Percentiles rank a stretch among this genome's conserved stretches.
These are phyloP conservation scores for Gorsachius goisagi DNA, from an alignment of 2,113 vertebrate genomes.

Conservation along the genomic window DNA sequence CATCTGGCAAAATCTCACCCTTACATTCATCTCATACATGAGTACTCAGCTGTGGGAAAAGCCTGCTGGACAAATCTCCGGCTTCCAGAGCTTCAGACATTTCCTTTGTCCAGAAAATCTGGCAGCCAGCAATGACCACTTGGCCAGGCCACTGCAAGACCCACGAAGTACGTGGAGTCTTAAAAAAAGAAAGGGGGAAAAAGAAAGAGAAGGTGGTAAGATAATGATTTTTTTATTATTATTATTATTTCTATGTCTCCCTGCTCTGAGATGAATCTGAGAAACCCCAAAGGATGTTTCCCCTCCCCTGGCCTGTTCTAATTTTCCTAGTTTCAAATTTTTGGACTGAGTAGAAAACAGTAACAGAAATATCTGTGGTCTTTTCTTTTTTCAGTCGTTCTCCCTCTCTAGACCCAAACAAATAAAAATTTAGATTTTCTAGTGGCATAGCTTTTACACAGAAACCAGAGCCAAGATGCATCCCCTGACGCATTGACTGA, in stretches of 20 bases:
- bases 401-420: not conserved
- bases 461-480: not conserved
- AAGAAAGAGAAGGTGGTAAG: not conserved
- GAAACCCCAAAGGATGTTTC: not conserved
- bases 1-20: not conserved
- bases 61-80: conserved; percentile 70
- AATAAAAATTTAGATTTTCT: not conserved
- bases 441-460: not conserved
- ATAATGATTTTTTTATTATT: not conserved
- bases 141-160: conserved; percentile 93
- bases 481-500: not conserved
- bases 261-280: not conserved
- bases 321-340: not conserved
- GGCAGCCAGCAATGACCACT: conserved; percentile 92
- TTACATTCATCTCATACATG: conserved; percentile 74
- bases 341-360: not conserved
- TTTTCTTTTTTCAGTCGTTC: not conserved
- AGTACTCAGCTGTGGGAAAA: conserved; percentile 83
- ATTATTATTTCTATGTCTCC: not conserved
- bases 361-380: not conserved
- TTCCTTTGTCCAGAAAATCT: conserved; percentile 90
- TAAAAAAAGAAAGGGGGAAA: not conserved
- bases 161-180: conserved; percentile 81
- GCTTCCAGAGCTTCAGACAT: conserved; percentile 84
- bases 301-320: not conserved